Base-by-base conservation (phyloP, 2,113 vertebrate genomes). In the Bubo bubo region DNA sequence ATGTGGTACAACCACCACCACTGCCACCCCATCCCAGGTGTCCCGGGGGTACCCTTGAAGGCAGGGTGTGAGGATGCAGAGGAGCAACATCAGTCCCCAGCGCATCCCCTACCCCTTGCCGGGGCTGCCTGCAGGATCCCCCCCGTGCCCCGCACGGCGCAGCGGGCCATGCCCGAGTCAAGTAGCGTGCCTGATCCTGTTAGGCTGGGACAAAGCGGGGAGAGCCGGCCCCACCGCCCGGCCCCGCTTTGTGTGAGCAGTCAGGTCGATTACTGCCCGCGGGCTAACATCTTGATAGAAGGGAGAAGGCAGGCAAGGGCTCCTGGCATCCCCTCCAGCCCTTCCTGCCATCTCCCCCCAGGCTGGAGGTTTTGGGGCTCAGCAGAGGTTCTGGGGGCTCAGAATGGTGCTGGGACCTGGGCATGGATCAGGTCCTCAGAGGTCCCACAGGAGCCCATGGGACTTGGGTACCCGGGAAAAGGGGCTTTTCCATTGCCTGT, bases 121-220 rank as follows among this genome's bases (percentile, higher is more conserved):
- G 0, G 50, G 62, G 64, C 64, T 1, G 58, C 75, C 67, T 14
- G 53, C 75, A 3, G 86, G 58, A 56, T 79, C 47, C 59, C 52
- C 87, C 52, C 87, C 7, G 1, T 88, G 93, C 73, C 90, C 92
- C 16, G 50, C 6, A 8, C 10, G 0, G 92, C 63, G 12, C 82
- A 96, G 93, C 58, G 2, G 95, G 97, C 96, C 74, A 0, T 97
- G 95, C 95, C 95, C 81, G 85, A 98, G 98, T 98, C 99, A 99
- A 99, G 98, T 98, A 98, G 98, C 98, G 95, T 99, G 99, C 99
- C 98, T 99, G 99, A 99, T 99, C 99, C 98, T 99, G 98, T 99
- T 99, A 99, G 98, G 98, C 98, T 96, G 97, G 96, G 98, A 98
- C 95, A 98, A 98, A 98, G 99, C 98, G 55, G 97, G 92, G 90